These are phyloP conservation scores for Recurvirostra avosetta DNA, from an alignment of 2,113 vertebrate genomes.

Conservation along the genomic window DNA sequence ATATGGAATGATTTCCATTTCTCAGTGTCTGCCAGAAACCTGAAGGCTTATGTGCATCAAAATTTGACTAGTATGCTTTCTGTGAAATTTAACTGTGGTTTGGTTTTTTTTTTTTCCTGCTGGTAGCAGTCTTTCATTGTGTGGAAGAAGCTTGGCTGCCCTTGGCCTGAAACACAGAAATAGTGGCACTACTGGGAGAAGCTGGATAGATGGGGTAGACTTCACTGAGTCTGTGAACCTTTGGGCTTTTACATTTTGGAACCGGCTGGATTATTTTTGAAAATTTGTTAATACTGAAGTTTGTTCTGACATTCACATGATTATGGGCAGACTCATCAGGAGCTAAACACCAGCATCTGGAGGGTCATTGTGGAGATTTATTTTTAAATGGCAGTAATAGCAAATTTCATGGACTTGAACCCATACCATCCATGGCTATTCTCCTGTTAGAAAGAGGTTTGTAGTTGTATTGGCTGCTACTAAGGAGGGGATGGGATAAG, in stretches of 20 bases:
- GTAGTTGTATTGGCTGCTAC: not conserved
- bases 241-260: not conserved
- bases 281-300: not conserved
- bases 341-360: not conserved
- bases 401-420: not conserved
- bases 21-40: not conserved
- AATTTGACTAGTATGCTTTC: not conserved
- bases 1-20: conserved; percentile 4
- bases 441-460: not conserved
- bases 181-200: not conserved
- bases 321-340: not conserved
- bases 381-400: not conserved
- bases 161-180: not conserved
- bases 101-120: not conserved
- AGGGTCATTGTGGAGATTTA: not conserved
- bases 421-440: fast-evolving
- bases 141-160: not conserved
- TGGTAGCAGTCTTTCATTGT: not conserved
- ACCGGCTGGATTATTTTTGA: not conserved
- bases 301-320: not conserved
- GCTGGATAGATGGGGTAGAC: not conserved
- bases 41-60: not conserved
- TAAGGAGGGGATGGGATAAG: not conserved
- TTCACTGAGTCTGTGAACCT: not conserved
- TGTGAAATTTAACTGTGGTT: not conserved